These are phyloP conservation scores for Gortyna flavago DNA, from an alignment of 2,888 invertebrate genomes.

Conservation along the genomic window DNA sequence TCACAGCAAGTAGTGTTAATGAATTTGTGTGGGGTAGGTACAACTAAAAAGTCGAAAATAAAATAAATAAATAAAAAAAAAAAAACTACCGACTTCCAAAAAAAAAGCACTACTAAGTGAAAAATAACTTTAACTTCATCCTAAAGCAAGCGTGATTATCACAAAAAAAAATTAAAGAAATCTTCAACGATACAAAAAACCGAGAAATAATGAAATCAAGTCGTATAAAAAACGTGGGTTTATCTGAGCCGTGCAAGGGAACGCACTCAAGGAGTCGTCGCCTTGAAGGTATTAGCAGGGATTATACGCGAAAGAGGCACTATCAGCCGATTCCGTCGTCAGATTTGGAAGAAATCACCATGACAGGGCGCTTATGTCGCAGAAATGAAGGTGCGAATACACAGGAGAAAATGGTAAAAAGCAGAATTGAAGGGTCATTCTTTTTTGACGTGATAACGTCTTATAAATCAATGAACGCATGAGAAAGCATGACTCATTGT, in stretches of 20 bases:
- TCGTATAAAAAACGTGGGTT: constrained; percentile 59
- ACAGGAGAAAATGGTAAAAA: neutral
- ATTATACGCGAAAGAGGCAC: constrained; percentile 62
- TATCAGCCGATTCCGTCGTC: constrained; percentile 60
- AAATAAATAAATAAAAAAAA: too few species aligned
- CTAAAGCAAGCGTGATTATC: neutral
- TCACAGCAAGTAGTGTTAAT: too few species aligned
- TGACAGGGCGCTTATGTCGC: constrained; percentile 60
- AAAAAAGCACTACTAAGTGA: too few species aligned
- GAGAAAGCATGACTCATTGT: too few species aligned
- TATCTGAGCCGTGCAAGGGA: constrained; percentile 61
- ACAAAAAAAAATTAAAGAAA: neutral
- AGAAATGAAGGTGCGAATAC: constrained; percentile 6
- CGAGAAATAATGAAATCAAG: constrained; percentile 4
- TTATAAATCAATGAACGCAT: too few species aligned
- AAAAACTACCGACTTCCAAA: too few species aligned
- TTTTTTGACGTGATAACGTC: too few species aligned
- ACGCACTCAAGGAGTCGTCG: constrained; percentile 59
- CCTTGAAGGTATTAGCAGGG: constrained; percentile 59
- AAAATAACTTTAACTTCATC: too few species aligned
- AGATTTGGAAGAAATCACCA: constrained; percentile 66
- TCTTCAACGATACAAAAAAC: constrained; percentile 3
- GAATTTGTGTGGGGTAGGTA: too few species aligned
- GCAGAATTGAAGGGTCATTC: neutral
- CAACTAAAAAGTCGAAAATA: too few species aligned